phyloP scores from a whole-genome alignment of 2,888 invertebrate genomes.

The Saturnia pavonia region DNA sequence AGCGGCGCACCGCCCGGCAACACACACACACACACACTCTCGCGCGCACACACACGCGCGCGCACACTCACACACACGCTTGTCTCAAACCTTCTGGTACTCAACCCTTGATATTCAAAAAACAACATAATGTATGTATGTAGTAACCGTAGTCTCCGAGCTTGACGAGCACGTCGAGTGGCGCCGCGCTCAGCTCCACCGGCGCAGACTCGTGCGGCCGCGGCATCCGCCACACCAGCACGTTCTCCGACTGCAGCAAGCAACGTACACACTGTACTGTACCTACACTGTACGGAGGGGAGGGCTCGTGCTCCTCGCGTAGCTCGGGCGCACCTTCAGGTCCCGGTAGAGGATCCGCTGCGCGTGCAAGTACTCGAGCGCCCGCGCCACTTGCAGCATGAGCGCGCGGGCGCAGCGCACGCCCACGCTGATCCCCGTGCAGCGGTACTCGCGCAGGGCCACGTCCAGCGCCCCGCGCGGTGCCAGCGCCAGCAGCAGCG shows the following conservation, averaged over 20 bases:
- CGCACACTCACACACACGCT: too few species aligned
- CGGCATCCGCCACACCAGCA: conserved; percentile 98
- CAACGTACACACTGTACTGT: neutral
- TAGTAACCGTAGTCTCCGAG: conserved; percentile 94
- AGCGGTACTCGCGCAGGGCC: conserved; percentile 91
- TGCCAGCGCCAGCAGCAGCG: conserved; percentile 94
- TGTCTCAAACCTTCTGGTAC: too few species aligned
- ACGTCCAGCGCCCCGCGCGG: conserved; percentile 94
- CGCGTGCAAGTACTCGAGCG: conserved; percentile 97
- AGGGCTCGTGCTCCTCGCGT: too few species aligned
- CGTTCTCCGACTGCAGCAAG: conserved; percentile 93
- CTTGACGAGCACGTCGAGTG: conserved; percentile 89
- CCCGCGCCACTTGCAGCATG: conserved; percentile 94
- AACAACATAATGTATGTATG: too few species aligned
- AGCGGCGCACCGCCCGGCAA: too few species aligned
- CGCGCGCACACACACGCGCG: too few species aligned
- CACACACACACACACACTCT: too few species aligned
- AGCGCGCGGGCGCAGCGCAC: conserved; percentile 91
- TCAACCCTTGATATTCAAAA: too few species aligned
- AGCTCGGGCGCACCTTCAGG: conserved; percentile 79
- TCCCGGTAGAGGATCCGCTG: conserved; percentile 96
- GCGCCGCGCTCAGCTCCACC: conserved; percentile 78
- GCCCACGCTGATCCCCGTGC: conserved; percentile 91
- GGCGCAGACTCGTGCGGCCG: conserved; percentile 83
- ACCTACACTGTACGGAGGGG: too few species aligned